These are phyloP conservation scores for Leptatherina wallacei DNA, from an alignment of 2,797 vertebrate species.

Conservation along the genomic window DNA sequence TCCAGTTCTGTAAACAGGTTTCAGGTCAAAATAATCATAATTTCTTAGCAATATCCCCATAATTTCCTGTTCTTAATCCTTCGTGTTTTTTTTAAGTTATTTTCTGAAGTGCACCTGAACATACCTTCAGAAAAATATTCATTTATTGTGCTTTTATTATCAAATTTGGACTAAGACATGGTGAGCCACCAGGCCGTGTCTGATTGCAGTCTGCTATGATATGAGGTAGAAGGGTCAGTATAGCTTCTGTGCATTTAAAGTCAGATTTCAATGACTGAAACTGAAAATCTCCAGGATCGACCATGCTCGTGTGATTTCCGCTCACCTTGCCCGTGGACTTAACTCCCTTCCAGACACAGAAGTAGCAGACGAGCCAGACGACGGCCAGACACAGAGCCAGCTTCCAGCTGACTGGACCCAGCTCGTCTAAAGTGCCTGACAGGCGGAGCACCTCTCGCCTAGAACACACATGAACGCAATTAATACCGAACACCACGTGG, in stretches of 20 bases:
- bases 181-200: no score
- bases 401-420: conserved; percentile 78
- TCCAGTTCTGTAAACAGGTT: no score
- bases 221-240: neutral
- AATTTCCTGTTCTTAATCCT: no score
- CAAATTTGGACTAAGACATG: no score
- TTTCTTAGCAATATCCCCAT: no score
- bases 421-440: conserved; percentile 62
- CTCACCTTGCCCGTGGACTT: conserved; percentile 86
- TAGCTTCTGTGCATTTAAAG: neutral
- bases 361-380: conserved; percentile 82
- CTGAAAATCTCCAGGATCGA: neutral
- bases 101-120: no score
- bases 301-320: neutral
- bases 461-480: conserved; percentile 23
- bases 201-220: neutral
- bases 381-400: conserved; percentile 74
- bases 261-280: neutral
- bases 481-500: neutral
- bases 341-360: conserved; percentile 84
- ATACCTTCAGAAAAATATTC: no score
- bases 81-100: no score
- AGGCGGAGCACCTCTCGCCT: conserved; percentile 79
- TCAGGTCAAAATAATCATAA: no score
- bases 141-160: no score